A percentile compares a stretch with the other conserved stretches of the same genome.
Conservation (phyloP, 2,113 vertebrate genomes). For the Aptenodytes forsteri region DNA sequence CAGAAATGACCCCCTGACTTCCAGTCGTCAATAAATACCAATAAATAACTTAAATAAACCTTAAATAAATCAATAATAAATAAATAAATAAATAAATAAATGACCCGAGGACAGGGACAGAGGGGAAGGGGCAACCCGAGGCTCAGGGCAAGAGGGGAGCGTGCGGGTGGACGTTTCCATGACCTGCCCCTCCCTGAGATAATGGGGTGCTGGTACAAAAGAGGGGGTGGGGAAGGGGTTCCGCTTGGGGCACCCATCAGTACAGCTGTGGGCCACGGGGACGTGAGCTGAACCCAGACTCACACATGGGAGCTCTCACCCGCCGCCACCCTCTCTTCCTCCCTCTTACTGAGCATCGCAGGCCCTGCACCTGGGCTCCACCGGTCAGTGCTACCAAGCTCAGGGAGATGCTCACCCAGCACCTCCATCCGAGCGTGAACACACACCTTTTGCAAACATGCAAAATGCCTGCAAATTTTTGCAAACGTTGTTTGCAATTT, state of each 20-base stretch:
- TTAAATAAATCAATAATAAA: neutral
- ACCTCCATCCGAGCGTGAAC: neutral
- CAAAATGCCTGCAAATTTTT: neutral
- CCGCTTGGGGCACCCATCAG: neutral
- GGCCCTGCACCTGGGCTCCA: neutral
- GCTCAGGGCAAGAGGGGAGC: neutral
- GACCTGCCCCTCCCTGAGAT: slow-evolving; percentile 45
- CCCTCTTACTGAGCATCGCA: neutral
- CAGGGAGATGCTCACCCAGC: neutral
- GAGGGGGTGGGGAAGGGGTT: neutral
- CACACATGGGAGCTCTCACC: fast-evolving
- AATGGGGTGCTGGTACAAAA: neutral
- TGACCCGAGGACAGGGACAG: neutral
- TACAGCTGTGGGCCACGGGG: fast-evolving
- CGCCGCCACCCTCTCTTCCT: neutral
- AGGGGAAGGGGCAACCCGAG: neutral
- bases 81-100: neutral
- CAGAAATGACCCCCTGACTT: neutral
- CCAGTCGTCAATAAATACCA: slow-evolving; percentile 50
- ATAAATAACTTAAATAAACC: slow-evolving; percentile 46
- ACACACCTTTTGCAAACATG: fast-evolving
- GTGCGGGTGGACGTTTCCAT: neutral
- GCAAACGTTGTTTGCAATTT: neutral
- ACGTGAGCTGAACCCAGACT: fast-evolving
- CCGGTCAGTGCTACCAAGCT: fast-evolving